A percentile compares a stretch with the other conserved stretches of the same genome.
Conservation (phyloP, 2,113 vertebrate species). For the Elanoides forficatus region DNA sequence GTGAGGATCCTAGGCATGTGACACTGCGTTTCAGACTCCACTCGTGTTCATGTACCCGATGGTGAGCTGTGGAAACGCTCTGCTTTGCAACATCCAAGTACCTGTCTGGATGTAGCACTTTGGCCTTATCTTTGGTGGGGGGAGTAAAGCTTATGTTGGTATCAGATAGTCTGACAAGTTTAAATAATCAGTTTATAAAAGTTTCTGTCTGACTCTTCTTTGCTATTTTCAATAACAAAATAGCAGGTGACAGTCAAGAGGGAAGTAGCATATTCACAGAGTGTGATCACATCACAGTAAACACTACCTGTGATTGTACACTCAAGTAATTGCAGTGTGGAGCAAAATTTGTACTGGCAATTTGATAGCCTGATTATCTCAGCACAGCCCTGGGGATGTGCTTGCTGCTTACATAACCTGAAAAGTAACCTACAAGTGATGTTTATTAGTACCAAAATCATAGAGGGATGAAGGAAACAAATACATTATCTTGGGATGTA, state of each 20-base stretch:
- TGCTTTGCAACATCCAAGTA: not conserved
- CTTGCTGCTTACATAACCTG: not conserved
- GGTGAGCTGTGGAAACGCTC: not conserved
- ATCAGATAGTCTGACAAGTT: not conserved
- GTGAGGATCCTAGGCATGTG: not conserved
- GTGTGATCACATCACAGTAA: not conserved
- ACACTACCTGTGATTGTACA: not conserved
- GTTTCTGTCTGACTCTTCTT: not conserved
- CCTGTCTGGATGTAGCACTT: not conserved
- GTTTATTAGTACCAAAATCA: not conserved
- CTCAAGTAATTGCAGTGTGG: not conserved
- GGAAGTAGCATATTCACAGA: not conserved
- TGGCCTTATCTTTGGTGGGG: not conserved
- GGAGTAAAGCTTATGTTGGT: not conserved
- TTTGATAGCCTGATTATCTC: not conserved
- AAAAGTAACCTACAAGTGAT: not conserved
- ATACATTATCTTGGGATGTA: not conserved
- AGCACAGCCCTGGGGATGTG: not conserved
- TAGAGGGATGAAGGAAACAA: not conserved
- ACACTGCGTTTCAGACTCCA: not conserved
- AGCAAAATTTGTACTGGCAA: not conserved
- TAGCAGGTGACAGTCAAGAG: not conserved
- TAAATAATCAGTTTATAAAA: not conserved
- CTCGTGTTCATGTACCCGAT: not conserved
- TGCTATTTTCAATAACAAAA: not conserved